These are phyloP conservation scores for Leucoma salicis DNA, from an alignment of 2,888 invertebrate genomes.

Conservation along the genomic window DNA sequence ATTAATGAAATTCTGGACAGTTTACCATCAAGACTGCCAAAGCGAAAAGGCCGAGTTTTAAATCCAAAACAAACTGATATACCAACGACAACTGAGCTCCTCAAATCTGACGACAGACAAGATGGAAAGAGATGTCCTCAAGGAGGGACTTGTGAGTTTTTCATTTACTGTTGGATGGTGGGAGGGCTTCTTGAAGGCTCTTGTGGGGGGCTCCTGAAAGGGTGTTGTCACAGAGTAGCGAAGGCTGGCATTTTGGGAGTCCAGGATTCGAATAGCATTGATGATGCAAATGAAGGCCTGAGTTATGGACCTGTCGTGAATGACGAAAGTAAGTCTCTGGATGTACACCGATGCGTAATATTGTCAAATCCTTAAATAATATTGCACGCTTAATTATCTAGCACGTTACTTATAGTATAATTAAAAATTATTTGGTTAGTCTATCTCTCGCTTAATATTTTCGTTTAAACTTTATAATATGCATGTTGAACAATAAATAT, in stretches of 20 bases:
- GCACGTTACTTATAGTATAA: constrained; percentile 19
- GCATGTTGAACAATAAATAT: background rate
- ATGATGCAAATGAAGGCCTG: constrained; percentile 83
- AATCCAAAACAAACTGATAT: constrained; percentile 19
- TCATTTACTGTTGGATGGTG: constrained; percentile 95
- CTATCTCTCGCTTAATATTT: background rate
- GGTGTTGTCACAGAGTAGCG: constrained; percentile 92
- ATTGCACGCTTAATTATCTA: constrained; percentile 27
- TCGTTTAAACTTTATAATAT: background rate
- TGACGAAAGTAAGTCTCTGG: constrained; percentile 87
- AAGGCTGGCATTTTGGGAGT: constrained; percentile 85
- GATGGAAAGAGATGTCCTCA: constrained; percentile 84
- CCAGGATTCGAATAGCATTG: constrained; percentile 84
- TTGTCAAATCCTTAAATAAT: constrained; percentile 13
- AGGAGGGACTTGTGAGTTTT: constrained; percentile 94
- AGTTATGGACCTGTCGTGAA: constrained; percentile 89
- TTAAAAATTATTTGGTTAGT: background rate
- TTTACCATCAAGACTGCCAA: constrained; percentile 40
- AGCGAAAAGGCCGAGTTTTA: constrained; percentile 51
- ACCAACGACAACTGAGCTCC: constrained; percentile 18
- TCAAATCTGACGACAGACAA: constrained; percentile 39
- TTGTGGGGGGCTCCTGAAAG: constrained; percentile 91
- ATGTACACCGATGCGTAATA: constrained; percentile 47
- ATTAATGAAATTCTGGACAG: constrained; percentile 63
- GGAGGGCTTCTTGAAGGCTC: constrained; percentile 93